These are phyloP conservation scores for Centrocercus urophasianus DNA, from an alignment of 2,113 vertebrate species.

Conservation along the genomic window DNA sequence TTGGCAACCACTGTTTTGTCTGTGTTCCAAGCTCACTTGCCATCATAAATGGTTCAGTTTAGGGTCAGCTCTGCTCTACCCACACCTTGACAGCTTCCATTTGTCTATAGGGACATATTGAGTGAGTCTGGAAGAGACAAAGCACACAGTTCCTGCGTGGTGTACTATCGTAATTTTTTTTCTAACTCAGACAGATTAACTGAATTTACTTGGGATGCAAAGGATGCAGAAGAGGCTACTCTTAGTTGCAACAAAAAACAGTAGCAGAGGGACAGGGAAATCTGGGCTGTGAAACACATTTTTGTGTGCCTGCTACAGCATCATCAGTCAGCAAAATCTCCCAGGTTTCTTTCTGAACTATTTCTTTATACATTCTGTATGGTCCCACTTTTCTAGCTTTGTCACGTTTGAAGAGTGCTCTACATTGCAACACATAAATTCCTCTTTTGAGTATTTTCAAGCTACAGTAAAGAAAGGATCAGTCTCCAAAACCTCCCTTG, in stretches of 20 bases:
- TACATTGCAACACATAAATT: neutral
- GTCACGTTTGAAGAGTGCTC: neutral
- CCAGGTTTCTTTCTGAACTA: neutral
- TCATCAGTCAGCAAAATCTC: neutral
- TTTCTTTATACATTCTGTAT: neutral
- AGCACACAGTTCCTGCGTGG: neutral
- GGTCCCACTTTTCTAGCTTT: neutral
- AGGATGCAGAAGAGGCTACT: neutral
- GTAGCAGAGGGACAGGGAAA: neutral
- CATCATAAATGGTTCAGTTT: neutral
- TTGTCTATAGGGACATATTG: neutral
- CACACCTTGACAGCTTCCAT: neutral
- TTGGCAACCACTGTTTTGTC: neutral
- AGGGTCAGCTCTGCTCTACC: neutral
- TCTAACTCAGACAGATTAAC: neutral
- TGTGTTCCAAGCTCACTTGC: neutral
- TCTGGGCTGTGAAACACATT: accelerated
- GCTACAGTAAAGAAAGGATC: neutral
- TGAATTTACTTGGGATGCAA: neutral
- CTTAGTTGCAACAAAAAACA: neutral
- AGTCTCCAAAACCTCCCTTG: neutral
- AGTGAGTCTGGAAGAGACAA: neutral
- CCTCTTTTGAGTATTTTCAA: neutral
- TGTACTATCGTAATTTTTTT: neutral
- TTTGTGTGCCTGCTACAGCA: neutral